phyloP scores from a whole-genome alignment of 2,888 invertebrate species.

The Folsomia manolachei region DNA sequence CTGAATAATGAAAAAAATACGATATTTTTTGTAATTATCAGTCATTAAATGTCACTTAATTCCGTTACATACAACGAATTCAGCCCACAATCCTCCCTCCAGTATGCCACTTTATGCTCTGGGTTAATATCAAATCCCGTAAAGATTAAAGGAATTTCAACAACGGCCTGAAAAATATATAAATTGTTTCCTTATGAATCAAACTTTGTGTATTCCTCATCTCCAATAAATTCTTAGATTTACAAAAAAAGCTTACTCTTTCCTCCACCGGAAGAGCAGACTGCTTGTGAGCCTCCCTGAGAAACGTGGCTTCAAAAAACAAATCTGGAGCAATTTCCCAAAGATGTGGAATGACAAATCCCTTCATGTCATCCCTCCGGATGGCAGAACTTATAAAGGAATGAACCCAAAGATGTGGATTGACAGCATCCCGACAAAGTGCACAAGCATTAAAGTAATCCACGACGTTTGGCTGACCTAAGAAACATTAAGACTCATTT shows the following conservation, averaged over 20 bases:
- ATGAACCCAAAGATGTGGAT: conserved; percentile 29
- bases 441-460: conserved; percentile 31
- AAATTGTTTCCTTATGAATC: neutral
- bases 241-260: conserved; percentile 24
- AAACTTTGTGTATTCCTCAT: no score
- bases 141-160: neutral
- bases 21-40: conserved; percentile 71
- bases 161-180: neutral
- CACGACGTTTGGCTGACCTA: conserved; percentile 21
- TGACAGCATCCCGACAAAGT: conserved; percentile 22
- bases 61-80: neutral
- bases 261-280: conserved; percentile 31
- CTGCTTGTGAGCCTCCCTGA: conserved; percentile 33
- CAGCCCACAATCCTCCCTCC: conserved; percentile 8
- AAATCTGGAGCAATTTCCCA: conserved; percentile 77
- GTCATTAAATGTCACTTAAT: no score
- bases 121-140: conserved; percentile 6
- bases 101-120: conserved; percentile 8
- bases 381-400: conserved; percentile 1
- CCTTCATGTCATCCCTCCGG: conserved; percentile 45
- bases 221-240: neutral
- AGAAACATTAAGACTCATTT: neutral
- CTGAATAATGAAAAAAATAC: no score
- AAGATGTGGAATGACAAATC: conserved; percentile 69
- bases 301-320: conserved; percentile 56